phyloP scores from a whole-genome alignment of 2,888 invertebrate genomes.

The Bombylius discolor region DNA sequence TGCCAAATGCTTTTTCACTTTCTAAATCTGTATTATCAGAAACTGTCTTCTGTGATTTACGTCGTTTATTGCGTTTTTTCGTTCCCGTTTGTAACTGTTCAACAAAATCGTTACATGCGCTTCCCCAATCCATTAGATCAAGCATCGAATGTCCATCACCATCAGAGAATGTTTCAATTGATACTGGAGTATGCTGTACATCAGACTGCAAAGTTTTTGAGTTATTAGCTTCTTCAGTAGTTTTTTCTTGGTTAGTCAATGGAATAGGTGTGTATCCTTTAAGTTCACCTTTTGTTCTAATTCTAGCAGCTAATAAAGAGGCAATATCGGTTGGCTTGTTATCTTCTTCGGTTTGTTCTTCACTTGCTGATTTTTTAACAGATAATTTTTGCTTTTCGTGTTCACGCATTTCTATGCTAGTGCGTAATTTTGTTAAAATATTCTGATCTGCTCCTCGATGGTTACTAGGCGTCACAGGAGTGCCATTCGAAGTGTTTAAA shows the following conservation, averaged over 20 bases:
- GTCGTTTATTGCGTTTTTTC: slow-evolving; percentile 43
- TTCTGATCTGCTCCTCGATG: slow-evolving; percentile 52
- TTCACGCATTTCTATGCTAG: slow-evolving; percentile 54
- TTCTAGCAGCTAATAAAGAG: slow-evolving; percentile 53
- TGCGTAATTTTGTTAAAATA: slow-evolving; percentile 56
- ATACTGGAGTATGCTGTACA: neutral
- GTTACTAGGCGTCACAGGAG: slow-evolving; percentile 11
- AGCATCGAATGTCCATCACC: slow-evolving; percentile 12
- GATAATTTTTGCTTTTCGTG: slow-evolving; percentile 39
- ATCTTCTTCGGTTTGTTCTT: neutral
- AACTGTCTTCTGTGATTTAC: slow-evolving; percentile 19
- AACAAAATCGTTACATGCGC: slow-evolving; percentile 64
- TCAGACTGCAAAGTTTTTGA: neutral
- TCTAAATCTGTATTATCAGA: slow-evolving; percentile 15
- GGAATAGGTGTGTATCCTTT: slow-evolving; percentile 42
- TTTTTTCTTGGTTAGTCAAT: neutral
- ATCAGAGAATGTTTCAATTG: slow-evolving; percentile 4
- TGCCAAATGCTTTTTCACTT: slow-evolving; percentile 7
- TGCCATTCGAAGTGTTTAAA: slow-evolving; percentile 5
- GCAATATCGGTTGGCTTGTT: slow-evolving; percentile 38
- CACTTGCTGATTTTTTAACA: slow-evolving; percentile 25
- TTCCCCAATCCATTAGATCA: slow-evolving; percentile 42
- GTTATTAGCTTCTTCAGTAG: neutral
- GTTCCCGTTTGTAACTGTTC: slow-evolving; percentile 54
- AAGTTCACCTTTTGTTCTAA: slow-evolving; percentile 75